A percentile compares a stretch with the other conserved stretches of the same genome.
Evolutionary conservation across 2,888 invertebrate genomes (phyloP).

Genomic region (Itoplectis maculator): DNA sequence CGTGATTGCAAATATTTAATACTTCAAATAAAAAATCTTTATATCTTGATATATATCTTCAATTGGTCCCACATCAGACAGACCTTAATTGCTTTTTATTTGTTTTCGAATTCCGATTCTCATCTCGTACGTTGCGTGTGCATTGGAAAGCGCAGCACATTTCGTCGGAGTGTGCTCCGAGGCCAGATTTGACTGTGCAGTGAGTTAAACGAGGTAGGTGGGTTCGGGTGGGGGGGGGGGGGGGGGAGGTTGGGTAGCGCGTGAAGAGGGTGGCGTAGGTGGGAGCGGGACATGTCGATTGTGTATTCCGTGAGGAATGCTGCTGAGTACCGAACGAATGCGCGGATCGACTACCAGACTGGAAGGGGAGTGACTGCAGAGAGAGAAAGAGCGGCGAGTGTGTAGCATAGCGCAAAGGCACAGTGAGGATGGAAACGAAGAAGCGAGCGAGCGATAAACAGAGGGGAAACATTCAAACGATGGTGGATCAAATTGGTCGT

Average conservation of each 20-base stretch:
- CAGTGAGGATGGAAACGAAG: slow-evolving; percentile 14
- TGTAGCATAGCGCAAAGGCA: slow-evolving; percentile 51
- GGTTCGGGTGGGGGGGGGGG: neutral
- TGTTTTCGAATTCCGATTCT: slow-evolving; percentile 3
- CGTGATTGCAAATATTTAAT: neutral
- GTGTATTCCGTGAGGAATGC: slow-evolving; percentile 61
- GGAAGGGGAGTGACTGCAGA: slow-evolving; percentile 43
- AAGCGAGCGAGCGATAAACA: slow-evolving; percentile 60
- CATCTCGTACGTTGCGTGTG: slow-evolving; percentile 6
- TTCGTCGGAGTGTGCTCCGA: slow-evolving; percentile 33
- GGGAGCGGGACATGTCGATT: slow-evolving; percentile 43
- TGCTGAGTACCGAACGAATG: slow-evolving; percentile 59
- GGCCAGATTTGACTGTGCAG: slow-evolving; percentile 36
- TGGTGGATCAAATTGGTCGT: slow-evolving; percentile 59
- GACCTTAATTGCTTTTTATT: slow-evolving; percentile 1
- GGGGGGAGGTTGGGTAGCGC: too few relatives aligned
- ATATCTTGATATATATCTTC: neutral
- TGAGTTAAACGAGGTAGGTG: neutral
- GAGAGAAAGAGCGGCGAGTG: too few relatives aligned
- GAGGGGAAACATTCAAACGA: slow-evolving; percentile 46
- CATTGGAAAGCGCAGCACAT: slow-evolving; percentile 37
- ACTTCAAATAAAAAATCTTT: neutral
- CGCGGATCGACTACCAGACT: slow-evolving; percentile 54
- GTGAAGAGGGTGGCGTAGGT: neutral
- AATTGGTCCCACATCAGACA: neutral